Evolutionary conservation across 2,888 invertebrate genomes (phyloP).

Genomic region (Melikaiella ostensackeni): DNA sequence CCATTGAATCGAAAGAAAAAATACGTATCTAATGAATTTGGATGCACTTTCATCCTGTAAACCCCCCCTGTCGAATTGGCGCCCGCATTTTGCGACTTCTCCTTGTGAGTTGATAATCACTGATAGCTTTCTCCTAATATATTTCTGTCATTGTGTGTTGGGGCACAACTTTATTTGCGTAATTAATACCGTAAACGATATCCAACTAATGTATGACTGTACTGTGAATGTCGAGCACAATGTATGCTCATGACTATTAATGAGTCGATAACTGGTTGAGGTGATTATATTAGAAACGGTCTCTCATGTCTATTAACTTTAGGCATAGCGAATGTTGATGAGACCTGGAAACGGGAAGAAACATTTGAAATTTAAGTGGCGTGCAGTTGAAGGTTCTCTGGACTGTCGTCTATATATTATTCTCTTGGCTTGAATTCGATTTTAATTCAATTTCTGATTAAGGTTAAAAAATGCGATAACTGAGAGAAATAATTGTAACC

Average conservation of each 20-base stretch:
- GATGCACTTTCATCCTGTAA: no score
- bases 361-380: slow-evolving; percentile 5
- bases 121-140: neutral
- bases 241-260: slow-evolving; percentile 31
- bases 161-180: slow-evolving; percentile 7
- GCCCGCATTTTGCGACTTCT: no score
- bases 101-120: neutral
- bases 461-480: neutral
- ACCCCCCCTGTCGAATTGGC: no score
- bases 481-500: no score
- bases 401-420: neutral
- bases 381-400: neutral
- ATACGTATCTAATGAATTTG: no score
- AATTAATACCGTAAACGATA: slow-evolving; percentile 26
- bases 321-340: neutral
- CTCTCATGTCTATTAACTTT: neutral
- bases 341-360: neutral
- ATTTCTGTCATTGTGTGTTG: neutral
- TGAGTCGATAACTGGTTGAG: slow-evolving; percentile 10
- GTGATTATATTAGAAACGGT: slow-evolving; percentile 13
- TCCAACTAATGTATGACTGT: neutral
- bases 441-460: neutral
- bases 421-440: neutral
- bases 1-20: no score
- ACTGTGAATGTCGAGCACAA: neutral